Percentiles rank a stretch among this genome's conserved stretches.
phyloP scores from a whole-genome alignment of 2,888 invertebrate genomes.

The Lithophane semibrunnea region DNA sequence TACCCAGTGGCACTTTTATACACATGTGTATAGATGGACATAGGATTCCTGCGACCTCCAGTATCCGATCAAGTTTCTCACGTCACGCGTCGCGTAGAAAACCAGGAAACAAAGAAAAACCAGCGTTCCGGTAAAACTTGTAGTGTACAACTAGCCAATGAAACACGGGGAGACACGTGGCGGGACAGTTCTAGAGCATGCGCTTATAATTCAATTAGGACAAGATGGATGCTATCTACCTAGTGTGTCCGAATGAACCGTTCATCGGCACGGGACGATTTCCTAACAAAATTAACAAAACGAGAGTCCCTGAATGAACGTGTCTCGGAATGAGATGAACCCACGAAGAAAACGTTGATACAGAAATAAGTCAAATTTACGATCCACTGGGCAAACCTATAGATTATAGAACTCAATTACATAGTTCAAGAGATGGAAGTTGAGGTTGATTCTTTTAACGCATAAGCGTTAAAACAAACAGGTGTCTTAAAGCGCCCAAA shows the following conservation, averaged over 20 bases:
- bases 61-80: constrained; percentile 65
- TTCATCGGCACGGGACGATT: neutral
- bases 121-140: constrained; percentile 60
- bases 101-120: constrained; percentile 66
- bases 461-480: neutral
- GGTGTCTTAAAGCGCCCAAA: neutral
- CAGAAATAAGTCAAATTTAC: constrained; percentile 15
- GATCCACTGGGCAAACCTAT: constrained; percentile 6
- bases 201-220: constrained; percentile 71
- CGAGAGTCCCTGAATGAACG: constrained; percentile 1
- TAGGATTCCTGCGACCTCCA: constrained; percentile 63
- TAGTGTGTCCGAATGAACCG: neutral
- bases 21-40: constrained; percentile 37
- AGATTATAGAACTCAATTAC: neutral
- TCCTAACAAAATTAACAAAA: constrained; percentile 22
- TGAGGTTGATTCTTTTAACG: too few species aligned
- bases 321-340: constrained; percentile 44
- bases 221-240: constrained; percentile 12
- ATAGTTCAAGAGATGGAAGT: neutral
- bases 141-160: constrained; percentile 13
- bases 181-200: constrained; percentile 41
- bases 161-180: constrained; percentile 27
- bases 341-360: neutral
- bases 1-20: constrained; percentile 46
- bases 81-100: constrained; percentile 54